These are phyloP conservation scores for Drosophila baimaii DNA, from an alignment of 1,140 invertebrate genomes.

Conservation along the genomic window DNA sequence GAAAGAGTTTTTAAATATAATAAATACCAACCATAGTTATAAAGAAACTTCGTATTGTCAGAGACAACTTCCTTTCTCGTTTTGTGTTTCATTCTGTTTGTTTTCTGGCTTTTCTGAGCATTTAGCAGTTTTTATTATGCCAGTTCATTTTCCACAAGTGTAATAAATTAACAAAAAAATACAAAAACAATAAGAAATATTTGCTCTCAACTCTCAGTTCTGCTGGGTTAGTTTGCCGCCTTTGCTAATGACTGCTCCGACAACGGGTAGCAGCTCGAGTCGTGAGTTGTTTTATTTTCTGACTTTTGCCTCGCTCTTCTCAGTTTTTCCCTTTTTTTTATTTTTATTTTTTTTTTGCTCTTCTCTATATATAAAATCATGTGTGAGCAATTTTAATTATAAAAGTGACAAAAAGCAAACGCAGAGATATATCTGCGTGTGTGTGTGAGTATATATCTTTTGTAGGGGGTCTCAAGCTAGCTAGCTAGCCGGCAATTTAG, in stretches of 20 bases:
- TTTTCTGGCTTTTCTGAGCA: constrained; percentile 35
- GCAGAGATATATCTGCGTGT: constrained; percentile 22
- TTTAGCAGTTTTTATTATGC: constrained; percentile 57
- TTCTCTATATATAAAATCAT: constrained; percentile 52
- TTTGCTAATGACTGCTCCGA: constrained; percentile 53
- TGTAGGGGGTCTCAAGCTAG: constrained; percentile 23
- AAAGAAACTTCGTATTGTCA: neutral
- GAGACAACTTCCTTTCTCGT: neutral
- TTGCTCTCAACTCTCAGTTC: constrained; percentile 31
- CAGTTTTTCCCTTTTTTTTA: no score
- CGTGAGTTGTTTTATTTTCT: constrained; percentile 46
- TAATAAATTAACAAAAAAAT: constrained; percentile 34
- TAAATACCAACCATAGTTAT: neutral
- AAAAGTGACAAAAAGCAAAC: constrained; percentile 72
- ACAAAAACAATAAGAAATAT: no score
- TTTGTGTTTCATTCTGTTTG: constrained; percentile 5
- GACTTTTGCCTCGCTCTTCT: constrained; percentile 9
- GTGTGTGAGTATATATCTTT: constrained; percentile 30
- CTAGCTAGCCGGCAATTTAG: constrained; percentile 51
- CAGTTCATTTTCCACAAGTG: constrained; percentile 22
- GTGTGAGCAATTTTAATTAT: constrained; percentile 75
- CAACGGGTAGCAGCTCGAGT: constrained; percentile 20
- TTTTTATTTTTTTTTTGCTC: no score
- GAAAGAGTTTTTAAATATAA: neutral
- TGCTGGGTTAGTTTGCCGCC: constrained; percentile 35